Conservation (phyloP, 2,113 vertebrate species). For the Callionymus lyra region DNA sequence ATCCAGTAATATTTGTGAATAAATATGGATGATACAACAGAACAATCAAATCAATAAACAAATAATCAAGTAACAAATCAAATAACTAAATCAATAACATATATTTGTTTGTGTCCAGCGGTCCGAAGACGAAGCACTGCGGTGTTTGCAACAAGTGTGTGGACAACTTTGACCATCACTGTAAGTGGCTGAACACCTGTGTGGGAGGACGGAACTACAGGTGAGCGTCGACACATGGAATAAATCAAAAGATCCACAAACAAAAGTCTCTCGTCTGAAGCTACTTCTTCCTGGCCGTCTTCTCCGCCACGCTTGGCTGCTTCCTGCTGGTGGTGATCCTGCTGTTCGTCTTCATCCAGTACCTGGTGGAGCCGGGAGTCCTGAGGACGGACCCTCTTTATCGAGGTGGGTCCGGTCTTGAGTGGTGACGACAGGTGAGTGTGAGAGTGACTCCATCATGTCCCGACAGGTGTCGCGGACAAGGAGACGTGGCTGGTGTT, state of each 20-base stretch:
- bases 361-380: conserved; percentile 55
- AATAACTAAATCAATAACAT: no score
- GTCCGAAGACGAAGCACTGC: conserved; percentile 72
- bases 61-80: no score
- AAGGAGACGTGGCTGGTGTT: conserved; percentile 69
- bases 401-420: conserved; percentile 46
- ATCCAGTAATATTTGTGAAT: no score
- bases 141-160: conserved; percentile 75
- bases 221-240: conserved; percentile 43
- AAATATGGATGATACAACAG: no score
- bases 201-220: conserved; percentile 74
- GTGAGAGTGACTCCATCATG: no score
- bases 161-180: conserved; percentile 74
- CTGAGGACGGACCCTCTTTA: conserved; percentile 65
- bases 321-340: conserved; percentile 48
- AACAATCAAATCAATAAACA: no score
- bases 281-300: conserved; percentile 69
- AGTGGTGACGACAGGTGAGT: neutral
- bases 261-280: conserved; percentile 38
- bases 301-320: conserved; percentile 53
- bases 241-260: no score
- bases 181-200: conserved; percentile 78
- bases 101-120: conserved; percentile 42
- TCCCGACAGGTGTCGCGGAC: conserved; percentile 36
- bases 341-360: conserved; percentile 66